Evolutionary conservation across 2,797 vertebrate genomes (phyloP).

Genomic region (Typhlichthys eigenmanni): DNA sequence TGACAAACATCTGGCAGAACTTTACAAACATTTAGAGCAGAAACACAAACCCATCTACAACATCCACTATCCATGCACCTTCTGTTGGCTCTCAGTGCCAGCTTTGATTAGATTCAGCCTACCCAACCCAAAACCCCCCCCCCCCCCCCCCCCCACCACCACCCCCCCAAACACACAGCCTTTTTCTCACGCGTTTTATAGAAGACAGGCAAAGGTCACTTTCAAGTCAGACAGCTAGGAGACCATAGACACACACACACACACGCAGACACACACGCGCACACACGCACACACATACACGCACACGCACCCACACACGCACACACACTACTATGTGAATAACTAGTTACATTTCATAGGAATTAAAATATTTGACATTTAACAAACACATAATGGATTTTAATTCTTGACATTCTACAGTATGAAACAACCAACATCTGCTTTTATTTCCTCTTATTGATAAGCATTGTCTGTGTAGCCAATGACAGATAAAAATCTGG

Average conservation of each 20-base stretch:
- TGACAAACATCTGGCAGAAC: too few species aligned
- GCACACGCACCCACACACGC: conserved; percentile 6
- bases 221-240: conserved; percentile 48
- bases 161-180: conserved; percentile 5
- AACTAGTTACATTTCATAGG: too few species aligned
- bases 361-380: too few species aligned
- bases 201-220: conserved; percentile 59
- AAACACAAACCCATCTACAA: too few species aligned
- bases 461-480: too few species aligned
- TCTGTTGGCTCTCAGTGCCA: conserved; percentile 25
- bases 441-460: too few species aligned
- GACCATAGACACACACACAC: conserved; percentile 11
- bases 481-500: too few species aligned
- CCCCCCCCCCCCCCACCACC: background rate
- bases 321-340: background rate
- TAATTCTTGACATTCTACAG: too few species aligned
- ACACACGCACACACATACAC: conserved; percentile 23
- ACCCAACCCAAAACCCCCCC: conserved; percentile 28
- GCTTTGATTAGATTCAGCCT: conserved; percentile 66
- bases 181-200: conserved; percentile 51
- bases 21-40: too few species aligned
- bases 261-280: conserved; percentile 5
- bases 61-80: too few species aligned
- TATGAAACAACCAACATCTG: too few species aligned
- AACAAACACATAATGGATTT: too few species aligned